Base-by-base conservation (phyloP, 2,113 vertebrate genomes). In the Crotalus helleri region DNA sequence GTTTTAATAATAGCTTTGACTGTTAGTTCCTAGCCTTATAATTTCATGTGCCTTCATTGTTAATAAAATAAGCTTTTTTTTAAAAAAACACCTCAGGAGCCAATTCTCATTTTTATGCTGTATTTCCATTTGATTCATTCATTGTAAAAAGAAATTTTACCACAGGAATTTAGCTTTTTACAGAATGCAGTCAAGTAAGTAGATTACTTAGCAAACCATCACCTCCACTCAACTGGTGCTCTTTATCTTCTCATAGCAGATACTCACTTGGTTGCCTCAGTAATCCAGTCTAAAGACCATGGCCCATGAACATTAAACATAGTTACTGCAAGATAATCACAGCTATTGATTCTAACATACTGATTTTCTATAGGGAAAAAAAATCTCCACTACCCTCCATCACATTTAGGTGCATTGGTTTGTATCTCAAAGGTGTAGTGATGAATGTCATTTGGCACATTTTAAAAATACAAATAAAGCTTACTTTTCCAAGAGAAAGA, bases 121-220 rank as follows among this genome's bases (percentile, higher is more conserved):
- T 96, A 96, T 97, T 98, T 97, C 96, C 92, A 96, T 96, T 96
- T 94, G 92, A 96, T 96, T 97, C 94, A 94, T 96, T 96, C 93
- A 95, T 97, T 97, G 93, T 96, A 95, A 96, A 95, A 95, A 94
- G 61, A 95, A 94, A 94, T 95, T 92, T 94, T 93, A 92, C 94
- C 13, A 57, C 44, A 92, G 92, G 95, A 95, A 96, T 95, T 93
- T 90, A 90, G 91, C 90, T 94, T 93, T 94, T 93, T 95, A 94
- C 94, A 95, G 95, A 91, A 95, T 93, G 93, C 95, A 95, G 93
- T 95, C 90, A 94, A 97, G 94, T 95, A 96, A 95, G 94, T 91
- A 91, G 91, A 94, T 96, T 94, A 88, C 94, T 95, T 85, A 88
- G 93, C 90, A 90, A 93, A 51, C 85, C 39, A 0, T 95, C 96